Conservation (phyloP, 1,140 invertebrate genomes). For the Brachionus rubens region DNA sequence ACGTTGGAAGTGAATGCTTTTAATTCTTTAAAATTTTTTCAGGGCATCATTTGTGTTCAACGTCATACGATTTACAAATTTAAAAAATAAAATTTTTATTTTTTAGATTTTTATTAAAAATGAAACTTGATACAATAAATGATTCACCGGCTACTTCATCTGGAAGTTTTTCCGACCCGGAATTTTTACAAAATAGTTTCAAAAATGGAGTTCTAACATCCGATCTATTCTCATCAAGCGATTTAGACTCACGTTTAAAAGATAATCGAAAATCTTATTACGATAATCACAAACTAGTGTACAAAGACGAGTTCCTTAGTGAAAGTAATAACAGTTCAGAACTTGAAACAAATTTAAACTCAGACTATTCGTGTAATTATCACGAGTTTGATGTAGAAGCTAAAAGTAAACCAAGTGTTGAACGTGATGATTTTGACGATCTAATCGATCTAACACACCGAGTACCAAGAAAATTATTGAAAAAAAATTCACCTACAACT, state of each 20-base stretch:
- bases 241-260: background rate
- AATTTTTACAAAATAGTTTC: background rate
- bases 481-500: background rate
- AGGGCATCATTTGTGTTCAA: no score
- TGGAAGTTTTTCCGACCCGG: no score
- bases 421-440: slow-evolving; percentile 36
- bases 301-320: background rate
- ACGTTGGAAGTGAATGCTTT: no score
- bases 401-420: background rate
- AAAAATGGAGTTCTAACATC: background rate
- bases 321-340: no score
- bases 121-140: no score
- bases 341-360: background rate
- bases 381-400: no score
- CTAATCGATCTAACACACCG: slow-evolving; percentile 35
- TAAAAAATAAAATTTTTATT: background rate
- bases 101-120: background rate
- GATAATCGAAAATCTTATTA: background rate
- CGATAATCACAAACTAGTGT: slow-evolving; percentile 9
- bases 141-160: no score
- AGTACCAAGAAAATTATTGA: slow-evolving; percentile 16
- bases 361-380: background rate
- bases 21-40: no score
- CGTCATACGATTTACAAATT: no score
- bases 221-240: no score